Conservation (phyloP, 2,113 vertebrate genomes). For the Ranitomeya variabilis region DNA sequence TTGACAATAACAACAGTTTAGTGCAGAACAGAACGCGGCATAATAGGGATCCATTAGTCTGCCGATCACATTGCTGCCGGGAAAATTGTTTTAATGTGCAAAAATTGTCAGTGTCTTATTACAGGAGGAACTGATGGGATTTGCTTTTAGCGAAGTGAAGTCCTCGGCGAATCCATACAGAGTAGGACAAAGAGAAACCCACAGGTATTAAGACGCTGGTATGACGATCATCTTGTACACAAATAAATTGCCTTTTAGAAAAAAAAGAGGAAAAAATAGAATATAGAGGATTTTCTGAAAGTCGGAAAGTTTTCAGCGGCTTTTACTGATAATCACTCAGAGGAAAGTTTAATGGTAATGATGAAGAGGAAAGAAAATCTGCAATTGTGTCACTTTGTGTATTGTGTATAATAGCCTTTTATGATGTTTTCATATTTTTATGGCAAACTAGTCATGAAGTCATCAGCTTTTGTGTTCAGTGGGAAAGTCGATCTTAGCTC, state of each 20-base stretch:
- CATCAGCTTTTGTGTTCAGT: not conserved
- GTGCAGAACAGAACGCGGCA: slow-evolving; percentile 24
- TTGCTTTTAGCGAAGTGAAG: slow-evolving; percentile 51
- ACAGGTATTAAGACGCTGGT: slow-evolving; percentile 36
- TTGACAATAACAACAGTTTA: slow-evolving; percentile 29
- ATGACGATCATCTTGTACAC: slow-evolving; percentile 16
- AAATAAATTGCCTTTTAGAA: slow-evolving; percentile 27
- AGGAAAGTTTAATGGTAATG: not conserved
- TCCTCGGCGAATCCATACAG: slow-evolving; percentile 43
- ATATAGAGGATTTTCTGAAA: not conserved
- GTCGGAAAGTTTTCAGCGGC: not conserved
- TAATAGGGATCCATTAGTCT: slow-evolving; percentile 52
- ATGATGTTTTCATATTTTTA: not conserved
- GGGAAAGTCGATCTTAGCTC: not conserved
- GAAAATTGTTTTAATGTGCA: slow-evolving; percentile 54
- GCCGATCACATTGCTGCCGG: slow-evolving; percentile 27
- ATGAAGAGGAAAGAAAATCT: not conserved
- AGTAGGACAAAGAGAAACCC: slow-evolving; percentile 41
- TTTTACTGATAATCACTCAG: not conserved
- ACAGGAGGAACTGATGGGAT: slow-evolving; percentile 43
- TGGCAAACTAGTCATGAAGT: not conserved
- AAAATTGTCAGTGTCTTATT: slow-evolving; percentile 53
- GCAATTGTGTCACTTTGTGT: not conserved
- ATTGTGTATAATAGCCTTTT: not conserved
- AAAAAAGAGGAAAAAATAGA: not conserved